These are phyloP conservation scores for Tragelaphus imberbis DNA, from an alignment of 2,113 vertebrate species.

Conservation along the genomic window DNA sequence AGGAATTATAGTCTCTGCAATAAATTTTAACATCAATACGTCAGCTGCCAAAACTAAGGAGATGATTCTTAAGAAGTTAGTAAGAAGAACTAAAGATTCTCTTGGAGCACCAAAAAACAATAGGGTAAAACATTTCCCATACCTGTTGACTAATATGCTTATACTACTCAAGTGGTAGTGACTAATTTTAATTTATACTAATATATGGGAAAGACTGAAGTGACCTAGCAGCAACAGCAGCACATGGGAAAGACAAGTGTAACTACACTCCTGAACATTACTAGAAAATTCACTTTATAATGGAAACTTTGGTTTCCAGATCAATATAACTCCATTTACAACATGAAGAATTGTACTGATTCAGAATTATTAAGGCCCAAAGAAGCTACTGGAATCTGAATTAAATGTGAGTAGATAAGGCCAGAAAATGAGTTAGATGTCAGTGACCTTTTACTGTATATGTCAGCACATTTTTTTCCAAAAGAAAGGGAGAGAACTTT, in stretches of 20 bases:
- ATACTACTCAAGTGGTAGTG: background rate
- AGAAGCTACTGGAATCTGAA: background rate
- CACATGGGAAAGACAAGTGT: background rate
- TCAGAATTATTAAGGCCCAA: background rate
- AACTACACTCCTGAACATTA: background rate
- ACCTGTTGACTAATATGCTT: background rate
- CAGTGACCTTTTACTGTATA: background rate
- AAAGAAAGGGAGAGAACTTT: background rate
- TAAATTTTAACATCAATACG: conserved; percentile 67
- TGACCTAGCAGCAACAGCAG: too few relatives aligned
- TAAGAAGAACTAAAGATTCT: conserved; percentile 66
- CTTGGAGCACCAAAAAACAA: conserved; percentile 68
- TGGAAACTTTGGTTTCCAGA: background rate
- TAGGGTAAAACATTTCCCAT: conserved; percentile 37
- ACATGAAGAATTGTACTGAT: background rate
- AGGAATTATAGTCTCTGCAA: conserved; percentile 41
- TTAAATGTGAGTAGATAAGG: background rate
- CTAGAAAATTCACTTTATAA: background rate
- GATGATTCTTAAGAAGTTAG: conserved; percentile 72
- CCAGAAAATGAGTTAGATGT: background rate
- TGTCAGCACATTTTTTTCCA: background rate
- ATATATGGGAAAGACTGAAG: background rate
- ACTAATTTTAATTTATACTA: background rate
- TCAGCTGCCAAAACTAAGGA: conserved; percentile 67
- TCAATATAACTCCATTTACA: background rate